phyloP scores from a whole-genome alignment of 2,113 vertebrate species.

The western clawed frog (Xenopus tropicalis) region UCB_Xtro_10.0 CM004444.2:15449501-15450000 shows the following conservation, averaged over 20 bases:
- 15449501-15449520: not conserved
- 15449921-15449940: not conserved
- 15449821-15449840: not conserved
- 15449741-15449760: not conserved
- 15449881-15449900: constrained; percentile 22
- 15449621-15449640: constrained; percentile 20
- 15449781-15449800: not conserved
- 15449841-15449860: constrained; percentile 1
- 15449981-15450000: too few relatives aligned
- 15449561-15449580: not conserved
- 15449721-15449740: constrained; percentile 20
- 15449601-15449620: constrained; percentile 12
- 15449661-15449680: constrained; percentile 14
- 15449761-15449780: constrained; percentile 16
- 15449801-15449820: not conserved
- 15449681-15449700: constrained; percentile 5
- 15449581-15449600: not conserved
- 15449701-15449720: not conserved
- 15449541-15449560: not conserved
- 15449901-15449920: not conserved
- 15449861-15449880: constrained; percentile 4
- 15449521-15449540: not conserved
- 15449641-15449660: not conserved
- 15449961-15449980: not conserved
- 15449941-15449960: constrained; percentile 7